Percentiles rank a stretch among this genome's conserved stretches.
Conservation (phyloP, 2,797 vertebrate species). For the Enteromius anoplus region DNA sequence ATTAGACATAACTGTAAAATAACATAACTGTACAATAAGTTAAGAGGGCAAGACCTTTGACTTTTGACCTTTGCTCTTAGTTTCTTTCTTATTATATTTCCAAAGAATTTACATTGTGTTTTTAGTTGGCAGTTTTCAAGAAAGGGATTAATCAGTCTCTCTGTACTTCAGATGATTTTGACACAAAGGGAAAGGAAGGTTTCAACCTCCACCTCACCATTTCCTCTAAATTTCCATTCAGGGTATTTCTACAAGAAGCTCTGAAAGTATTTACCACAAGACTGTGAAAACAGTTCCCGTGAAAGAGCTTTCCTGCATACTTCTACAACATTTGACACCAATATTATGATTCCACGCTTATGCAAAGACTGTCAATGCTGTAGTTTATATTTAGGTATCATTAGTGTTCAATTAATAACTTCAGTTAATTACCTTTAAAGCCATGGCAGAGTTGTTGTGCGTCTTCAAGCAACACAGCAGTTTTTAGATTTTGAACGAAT, state of each 20-base stretch:
- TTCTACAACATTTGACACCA: not conserved
- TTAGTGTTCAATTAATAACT: not conserved
- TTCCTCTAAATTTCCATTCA: slow-evolving; percentile 20
- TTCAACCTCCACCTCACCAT: slow-evolving; percentile 2
- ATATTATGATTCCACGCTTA: not conserved
- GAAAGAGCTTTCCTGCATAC: not conserved
- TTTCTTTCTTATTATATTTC: not conserved
- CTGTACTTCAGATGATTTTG: not conserved
- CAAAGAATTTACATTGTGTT: not conserved
- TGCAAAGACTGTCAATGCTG: not conserved
- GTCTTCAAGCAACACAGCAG: no score
- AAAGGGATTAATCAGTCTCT: not conserved
- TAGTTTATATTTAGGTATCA: not conserved
- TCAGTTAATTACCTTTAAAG: no score
- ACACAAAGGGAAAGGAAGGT: not conserved
- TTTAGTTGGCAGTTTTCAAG: not conserved
- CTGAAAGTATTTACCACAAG: slow-evolving; percentile 30
- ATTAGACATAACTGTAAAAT: no score
- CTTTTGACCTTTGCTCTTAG: not conserved
- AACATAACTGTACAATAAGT: not conserved
- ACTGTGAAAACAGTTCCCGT: not conserved
- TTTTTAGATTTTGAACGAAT: no score
- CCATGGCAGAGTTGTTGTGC: no score
- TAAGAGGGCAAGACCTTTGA: not conserved
- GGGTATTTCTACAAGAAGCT: slow-evolving; percentile 16